Conservation (phyloP, 2,888 invertebrate species). For the Heliconius ethilla region DNA sequence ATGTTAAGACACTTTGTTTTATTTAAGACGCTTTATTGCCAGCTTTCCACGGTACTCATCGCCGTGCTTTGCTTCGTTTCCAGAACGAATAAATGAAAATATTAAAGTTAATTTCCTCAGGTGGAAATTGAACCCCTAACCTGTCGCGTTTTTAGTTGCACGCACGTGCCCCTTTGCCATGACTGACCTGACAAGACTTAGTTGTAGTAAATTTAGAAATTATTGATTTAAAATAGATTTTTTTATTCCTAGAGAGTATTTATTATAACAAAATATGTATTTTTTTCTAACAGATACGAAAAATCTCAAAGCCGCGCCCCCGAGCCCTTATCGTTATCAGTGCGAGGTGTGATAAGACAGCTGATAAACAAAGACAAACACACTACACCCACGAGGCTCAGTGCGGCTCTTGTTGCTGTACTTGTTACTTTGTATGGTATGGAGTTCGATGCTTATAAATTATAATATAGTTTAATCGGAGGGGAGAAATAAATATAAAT, state of each 20-base stretch:
- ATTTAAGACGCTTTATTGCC: not conserved
- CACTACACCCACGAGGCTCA: slow-evolving; percentile 68
- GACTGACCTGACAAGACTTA: no score
- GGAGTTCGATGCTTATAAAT: not conserved
- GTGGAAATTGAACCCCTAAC: not conserved
- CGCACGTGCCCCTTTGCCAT: no score
- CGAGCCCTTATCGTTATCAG: slow-evolving; percentile 52
- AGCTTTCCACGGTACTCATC: not conserved
- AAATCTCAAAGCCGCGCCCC: slow-evolving; percentile 53
- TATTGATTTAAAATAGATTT: no score
- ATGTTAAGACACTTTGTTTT: not conserved
- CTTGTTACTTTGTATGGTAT: slow-evolving; percentile 78
- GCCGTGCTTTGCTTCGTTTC: not conserved
- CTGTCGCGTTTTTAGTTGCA: not conserved
- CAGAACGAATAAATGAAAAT: not conserved
- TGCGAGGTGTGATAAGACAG: slow-evolving; percentile 61
- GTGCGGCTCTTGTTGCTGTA: slow-evolving; percentile 69
- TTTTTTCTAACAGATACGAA: slow-evolving; percentile 59
- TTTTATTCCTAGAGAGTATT: not conserved
- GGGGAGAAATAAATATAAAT: no score
- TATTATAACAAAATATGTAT: not conserved
- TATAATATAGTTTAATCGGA: no score
- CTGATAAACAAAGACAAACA: slow-evolving; percentile 68
- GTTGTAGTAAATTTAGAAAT: no score
- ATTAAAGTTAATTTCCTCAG: not conserved